Evolutionary conservation across 2,888 invertebrate species (phyloP).

Genomic region (Catocala fraxini): DNA sequence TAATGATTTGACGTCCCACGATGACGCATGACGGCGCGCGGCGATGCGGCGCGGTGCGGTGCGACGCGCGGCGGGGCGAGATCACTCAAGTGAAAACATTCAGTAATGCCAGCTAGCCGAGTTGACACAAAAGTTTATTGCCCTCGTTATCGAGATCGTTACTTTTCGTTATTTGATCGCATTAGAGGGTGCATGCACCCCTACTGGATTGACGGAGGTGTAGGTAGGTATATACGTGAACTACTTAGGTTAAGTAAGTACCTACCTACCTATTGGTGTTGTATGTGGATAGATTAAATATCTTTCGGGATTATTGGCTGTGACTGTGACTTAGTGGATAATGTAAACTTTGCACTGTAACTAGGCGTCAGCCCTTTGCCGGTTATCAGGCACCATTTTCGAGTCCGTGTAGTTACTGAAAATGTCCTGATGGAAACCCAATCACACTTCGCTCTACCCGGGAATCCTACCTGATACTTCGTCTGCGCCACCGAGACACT

Average conservation of each 20-base stretch:
- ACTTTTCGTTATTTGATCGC: slow-evolving; percentile 84
- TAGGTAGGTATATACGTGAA: slow-evolving; percentile 1
- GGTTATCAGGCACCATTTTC: too few species aligned
- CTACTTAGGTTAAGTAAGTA: slow-evolving; percentile 14
- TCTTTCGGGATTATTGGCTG: too few species aligned
- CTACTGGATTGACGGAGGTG: slow-evolving; percentile 16
- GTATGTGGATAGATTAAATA: too few species aligned
- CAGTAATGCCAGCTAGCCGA: slow-evolving; percentile 62
- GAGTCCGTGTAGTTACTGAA: too few species aligned
- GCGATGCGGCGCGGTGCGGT: too few species aligned
- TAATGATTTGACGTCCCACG: slow-evolving; percentile 51
- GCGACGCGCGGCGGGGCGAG: slow-evolving; percentile 35
- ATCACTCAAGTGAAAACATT: slow-evolving; percentile 76
- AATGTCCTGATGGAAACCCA: too few species aligned
- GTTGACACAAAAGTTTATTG: slow-evolving; percentile 75
- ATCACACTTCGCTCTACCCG: too few species aligned
- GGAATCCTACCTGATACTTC: too few species aligned
- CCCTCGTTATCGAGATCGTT: slow-evolving; percentile 82
- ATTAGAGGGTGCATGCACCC: slow-evolving; percentile 73
- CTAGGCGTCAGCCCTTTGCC: too few species aligned
- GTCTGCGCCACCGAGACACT: too few species aligned
- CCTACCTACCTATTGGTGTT: background rate
- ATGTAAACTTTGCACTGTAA: too few species aligned
- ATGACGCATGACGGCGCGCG: background rate
- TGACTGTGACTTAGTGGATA: too few species aligned